Conservation (phyloP, 1,140 invertebrate genomes). For the Drosophila seguyi region DNA sequence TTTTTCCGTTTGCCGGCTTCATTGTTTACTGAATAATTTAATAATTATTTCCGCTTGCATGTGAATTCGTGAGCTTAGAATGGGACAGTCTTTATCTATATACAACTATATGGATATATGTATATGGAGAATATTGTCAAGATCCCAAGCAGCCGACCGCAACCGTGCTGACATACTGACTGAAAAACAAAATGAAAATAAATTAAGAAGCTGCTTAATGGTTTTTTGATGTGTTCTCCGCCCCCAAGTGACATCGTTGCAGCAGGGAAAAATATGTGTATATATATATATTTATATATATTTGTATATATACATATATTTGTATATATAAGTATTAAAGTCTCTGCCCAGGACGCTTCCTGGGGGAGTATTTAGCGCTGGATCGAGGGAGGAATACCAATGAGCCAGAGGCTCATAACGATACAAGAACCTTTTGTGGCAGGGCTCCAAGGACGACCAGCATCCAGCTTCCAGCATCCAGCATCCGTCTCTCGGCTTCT, state of each 20-base stretch:
- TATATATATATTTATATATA: not conserved
- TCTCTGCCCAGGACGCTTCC: not conserved
- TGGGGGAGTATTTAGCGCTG: not conserved
- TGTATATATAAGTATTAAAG: not conserved
- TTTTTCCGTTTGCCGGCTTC: not conserved
- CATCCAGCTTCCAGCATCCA: not conserved
- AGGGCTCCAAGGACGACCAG: constrained; percentile 27
- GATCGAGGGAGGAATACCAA: constrained; percentile 26
- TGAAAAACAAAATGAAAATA: constrained; percentile 20
- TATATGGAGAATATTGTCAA: not conserved
- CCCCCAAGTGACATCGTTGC: constrained; percentile 11
- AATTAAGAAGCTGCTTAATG: constrained; percentile 44
- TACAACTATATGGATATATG: not conserved
- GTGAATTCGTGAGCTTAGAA: constrained; percentile 50
- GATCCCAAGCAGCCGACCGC: constrained; percentile 38
- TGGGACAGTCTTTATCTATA: constrained; percentile 4
- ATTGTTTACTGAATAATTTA: constrained; percentile 56
- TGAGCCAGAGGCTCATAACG: constrained; percentile 16
- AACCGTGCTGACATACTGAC: constrained; percentile 47
- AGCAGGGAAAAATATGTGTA: not conserved
- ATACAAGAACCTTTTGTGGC: constrained; percentile 35
- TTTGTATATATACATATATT: not conserved
- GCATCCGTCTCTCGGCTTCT: not conserved
- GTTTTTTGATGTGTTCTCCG: constrained; percentile 42
- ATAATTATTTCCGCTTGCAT: constrained; percentile 77